Percentiles rank a stretch among this genome's conserved stretches.
These are phyloP conservation scores for Phthorimaea operculella DNA, from an alignment of 1,140 invertebrate genomes.

Conservation along the genomic window DNA sequence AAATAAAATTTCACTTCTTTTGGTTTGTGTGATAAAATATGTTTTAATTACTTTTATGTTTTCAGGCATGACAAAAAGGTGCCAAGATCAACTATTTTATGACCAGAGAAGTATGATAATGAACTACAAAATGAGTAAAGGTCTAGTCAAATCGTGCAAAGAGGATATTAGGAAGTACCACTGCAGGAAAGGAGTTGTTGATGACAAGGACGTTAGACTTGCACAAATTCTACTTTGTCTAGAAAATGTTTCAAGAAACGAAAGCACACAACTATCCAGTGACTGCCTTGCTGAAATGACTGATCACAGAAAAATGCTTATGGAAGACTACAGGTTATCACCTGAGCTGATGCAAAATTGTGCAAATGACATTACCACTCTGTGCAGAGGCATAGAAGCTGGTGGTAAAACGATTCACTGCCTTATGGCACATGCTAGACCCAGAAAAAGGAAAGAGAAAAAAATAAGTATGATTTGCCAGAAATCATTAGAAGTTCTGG, in stretches of 20 bases:
- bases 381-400: constrained; percentile 78
- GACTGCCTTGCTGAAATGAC: constrained; percentile 90
- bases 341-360: constrained; percentile 93
- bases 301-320: constrained; percentile 88
- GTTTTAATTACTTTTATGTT: constrained; percentile 12
- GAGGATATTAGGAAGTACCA: constrained; percentile 89
- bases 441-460: constrained; percentile 69
- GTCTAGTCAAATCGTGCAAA: constrained; percentile 87
- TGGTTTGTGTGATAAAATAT: not conserved
- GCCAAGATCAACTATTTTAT: constrained; percentile 85
- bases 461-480: constrained; percentile 76
- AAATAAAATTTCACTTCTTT: too few relatives aligned
- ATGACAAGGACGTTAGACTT: constrained; percentile 85
- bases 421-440: constrained; percentile 89
- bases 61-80: constrained; percentile 74
- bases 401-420: constrained; percentile 95
- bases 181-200: constrained; percentile 78
- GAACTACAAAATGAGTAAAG: constrained; percentile 92
- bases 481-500: constrained; percentile 78
- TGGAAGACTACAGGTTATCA: constrained; percentile 93
- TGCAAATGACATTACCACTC: constrained; percentile 83
- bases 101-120: constrained; percentile 89
- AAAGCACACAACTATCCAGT: constrained; percentile 73
- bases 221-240: constrained; percentile 94
- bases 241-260: constrained; percentile 84